A percentile compares a stretch with the other conserved stretches of the same genome.
Conservation (phyloP, 2,113 vertebrate genomes). For the Oreochromis tanganicae region DNA sequence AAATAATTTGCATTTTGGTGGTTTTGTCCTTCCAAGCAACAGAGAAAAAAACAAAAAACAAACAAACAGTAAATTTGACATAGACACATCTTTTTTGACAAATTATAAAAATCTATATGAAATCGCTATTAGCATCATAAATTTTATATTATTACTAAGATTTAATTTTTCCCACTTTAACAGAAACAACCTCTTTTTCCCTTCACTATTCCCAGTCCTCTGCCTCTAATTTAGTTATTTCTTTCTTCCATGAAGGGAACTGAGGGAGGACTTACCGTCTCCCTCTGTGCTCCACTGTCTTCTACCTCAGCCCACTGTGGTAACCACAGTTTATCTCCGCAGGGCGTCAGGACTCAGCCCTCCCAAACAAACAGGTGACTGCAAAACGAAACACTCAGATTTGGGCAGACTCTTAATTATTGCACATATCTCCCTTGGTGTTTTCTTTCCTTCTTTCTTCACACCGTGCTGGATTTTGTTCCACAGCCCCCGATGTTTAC, state of each 20-base stretch:
- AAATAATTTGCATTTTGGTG: not conserved
- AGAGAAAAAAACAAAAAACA: not conserved
- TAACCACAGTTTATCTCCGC: slow-evolving; percentile 71
- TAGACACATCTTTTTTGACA: not conserved
- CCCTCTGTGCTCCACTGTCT: slow-evolving; percentile 63
- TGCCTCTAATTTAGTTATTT: not conserved
- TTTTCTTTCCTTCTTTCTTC: not conserved
- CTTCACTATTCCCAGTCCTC: not conserved
- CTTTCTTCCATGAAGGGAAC: slow-evolving; percentile 47
- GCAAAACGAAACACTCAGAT: not conserved
- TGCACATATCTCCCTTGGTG: not conserved
- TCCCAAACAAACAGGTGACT: slow-evolving; percentile 65
- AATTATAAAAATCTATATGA: not conserved
- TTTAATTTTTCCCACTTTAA: not conserved
- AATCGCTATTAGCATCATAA: not conserved
- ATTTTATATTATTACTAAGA: not conserved
- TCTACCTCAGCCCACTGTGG: slow-evolving; percentile 55
- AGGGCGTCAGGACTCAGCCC: slow-evolving; percentile 60
- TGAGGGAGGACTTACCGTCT: slow-evolving; percentile 63
- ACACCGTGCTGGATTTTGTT: not conserved
- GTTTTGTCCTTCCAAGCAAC: accelerated
- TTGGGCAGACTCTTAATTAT: not conserved
- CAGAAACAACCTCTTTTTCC: not conserved
- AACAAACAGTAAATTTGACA: not conserved
- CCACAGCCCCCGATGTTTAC: slow-evolving; percentile 71